Evolutionary conservation across 1,140 invertebrate species (phyloP), one percentile per base, ranked within the genome.

Genomic region (Helicoverpa armigera): DNA sequence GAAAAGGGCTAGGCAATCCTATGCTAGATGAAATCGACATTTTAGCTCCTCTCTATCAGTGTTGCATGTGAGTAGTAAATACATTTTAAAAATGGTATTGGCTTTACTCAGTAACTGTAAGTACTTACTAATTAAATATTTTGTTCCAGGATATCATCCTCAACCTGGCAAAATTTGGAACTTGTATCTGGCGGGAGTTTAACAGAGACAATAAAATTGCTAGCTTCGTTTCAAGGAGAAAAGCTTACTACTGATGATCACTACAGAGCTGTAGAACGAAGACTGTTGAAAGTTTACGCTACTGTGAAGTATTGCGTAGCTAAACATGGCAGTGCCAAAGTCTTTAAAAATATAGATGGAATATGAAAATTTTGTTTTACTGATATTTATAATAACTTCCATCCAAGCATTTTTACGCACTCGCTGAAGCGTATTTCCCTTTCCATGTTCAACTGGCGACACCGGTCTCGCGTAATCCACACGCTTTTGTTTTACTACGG

Each of bases 1-100:
- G 98, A 31, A 99, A 99, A 95, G 98, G 98, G 72, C 96, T 98
- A 89, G 98, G 98, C 12, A 98, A 98, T 95, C 98, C 98, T 3
- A 94, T 96, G 87, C 93, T 97, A 56, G 98, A 98, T 96, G 97
- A 98, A 91, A 91, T 97, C 54, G 98, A 98, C 88, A 98, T 99
- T 85, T 94, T 99, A 82, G 98, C 98, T 16, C 98, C 98, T 61
- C 94, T 99, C 0, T 98, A 98, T 94, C 98, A 99, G 86, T 99
- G 98, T 91, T 99, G 98, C 94, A 96, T 97, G 98, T 98, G 95
- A 96, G 97, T 96, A 87, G 65, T n/a, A 74, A 50, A 10, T 23
- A 56, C 23, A 10, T 9, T 9, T 7, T 9, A 9, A 43, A 43
- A 5, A 1, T 56, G 14, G 16, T 54, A n/a, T 54, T 54, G n/a